phyloP scores from a whole-genome alignment of 2,113 vertebrate species.

The Oxyruncus cristatus region DNA sequence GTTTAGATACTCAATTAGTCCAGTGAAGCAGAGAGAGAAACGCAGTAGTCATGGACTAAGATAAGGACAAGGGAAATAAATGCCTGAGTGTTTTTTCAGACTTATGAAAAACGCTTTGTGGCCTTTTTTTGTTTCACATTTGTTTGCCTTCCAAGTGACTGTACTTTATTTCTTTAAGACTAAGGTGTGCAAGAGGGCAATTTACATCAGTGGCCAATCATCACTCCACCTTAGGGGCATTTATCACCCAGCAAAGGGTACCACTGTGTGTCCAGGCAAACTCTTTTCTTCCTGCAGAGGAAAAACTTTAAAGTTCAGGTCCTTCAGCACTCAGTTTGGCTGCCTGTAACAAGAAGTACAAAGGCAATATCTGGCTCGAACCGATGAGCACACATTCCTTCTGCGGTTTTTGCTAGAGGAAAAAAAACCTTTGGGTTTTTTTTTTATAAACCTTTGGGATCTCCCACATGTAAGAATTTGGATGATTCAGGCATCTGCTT shows the following conservation, averaged over 20 bases:
- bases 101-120: conserved; percentile 51
- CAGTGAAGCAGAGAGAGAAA: conserved; percentile 85
- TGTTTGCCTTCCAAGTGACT: conserved; percentile 57
- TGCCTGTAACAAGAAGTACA: neutral
- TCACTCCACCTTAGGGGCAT: neutral
- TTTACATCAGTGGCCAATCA: conserved; percentile 56
- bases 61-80: conserved; percentile 74
- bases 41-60: conserved; percentile 60
- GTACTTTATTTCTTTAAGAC: conserved; percentile 56
- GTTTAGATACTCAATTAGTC: conserved; percentile 97
- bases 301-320: neutral
- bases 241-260: conserved; percentile 17
- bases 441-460: neutral
- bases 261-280: neutral
- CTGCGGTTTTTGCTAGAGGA: neutral
- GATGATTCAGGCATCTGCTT: neutral
- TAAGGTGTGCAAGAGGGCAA: conserved; percentile 38
- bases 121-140: conserved; percentile 44
- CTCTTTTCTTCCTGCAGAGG: neutral
- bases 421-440: no score
- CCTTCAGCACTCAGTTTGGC: neutral
- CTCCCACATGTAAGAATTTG: neutral
- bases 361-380: neutral
- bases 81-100: conserved; percentile 52
- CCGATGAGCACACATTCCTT: neutral